Base-by-base conservation (phyloP, 2,113 vertebrate genomes). In the Callipepla squamata region DNA sequence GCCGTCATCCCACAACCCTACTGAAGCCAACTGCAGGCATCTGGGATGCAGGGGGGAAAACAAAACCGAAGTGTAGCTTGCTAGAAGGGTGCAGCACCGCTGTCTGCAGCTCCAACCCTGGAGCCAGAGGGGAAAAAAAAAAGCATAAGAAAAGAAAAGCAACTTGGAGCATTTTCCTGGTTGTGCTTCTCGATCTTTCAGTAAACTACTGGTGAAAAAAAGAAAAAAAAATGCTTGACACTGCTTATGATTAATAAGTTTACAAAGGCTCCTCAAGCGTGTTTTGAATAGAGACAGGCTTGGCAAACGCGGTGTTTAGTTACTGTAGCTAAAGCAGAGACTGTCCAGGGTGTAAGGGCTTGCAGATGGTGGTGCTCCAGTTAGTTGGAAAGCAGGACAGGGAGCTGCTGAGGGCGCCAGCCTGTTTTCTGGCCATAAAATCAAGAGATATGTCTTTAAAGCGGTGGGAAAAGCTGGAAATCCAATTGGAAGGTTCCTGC, bases 321-420 rank as follows among this genome's bases (percentile, higher is more conserved):
- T 81, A 67, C 77, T 55, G 80, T 32, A 80, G 80, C 80, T 77
- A 80, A 92, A 91, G 84, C 80, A 91, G 66, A 80, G 85, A 55
- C 51, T 51, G 26, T 34, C 80, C 61, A 21, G 63, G 45, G 23
- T 59, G 51, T n/a, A 93, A 89, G 47, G 81, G 47, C 57, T 91
- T 48, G 75, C 81, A 92, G 87, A 94, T 74, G 82, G 59, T 59
- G 70, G n/a, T 21, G 28, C 36, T 83, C 61, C 69, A 65, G 55
- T 36, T 74, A 68, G 76, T 1, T 68, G 66, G 55, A 74, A 93
- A 53, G 40, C 5, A 23, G 58, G 73, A 82, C 13, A 18, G 85
- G 55, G 13, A 58, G 45, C 32, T 2, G 13, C 40, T 76, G 68
- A 61, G n/a, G 66, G 36, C 11, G 17, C 16, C 17, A 78, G 45